Percentiles rank a stretch among this genome's conserved stretches.
These are phyloP conservation scores for Dissostichus mawsoni DNA, from an alignment of 2,113 vertebrate genomes.

Conservation along the genomic window DNA sequence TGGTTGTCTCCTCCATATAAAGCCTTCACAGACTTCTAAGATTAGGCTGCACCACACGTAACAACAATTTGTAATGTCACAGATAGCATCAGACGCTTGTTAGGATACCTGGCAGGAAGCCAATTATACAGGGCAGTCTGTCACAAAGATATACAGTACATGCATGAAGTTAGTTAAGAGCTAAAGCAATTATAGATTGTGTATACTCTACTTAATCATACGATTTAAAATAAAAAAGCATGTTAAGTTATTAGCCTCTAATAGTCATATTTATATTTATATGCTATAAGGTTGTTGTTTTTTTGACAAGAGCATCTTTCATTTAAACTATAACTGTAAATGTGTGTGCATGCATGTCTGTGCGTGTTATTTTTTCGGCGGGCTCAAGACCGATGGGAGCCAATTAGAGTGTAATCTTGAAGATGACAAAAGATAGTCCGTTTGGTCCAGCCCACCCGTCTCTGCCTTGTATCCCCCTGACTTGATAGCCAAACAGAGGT, in stretches of 20 bases:
- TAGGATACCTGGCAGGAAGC: constrained; percentile 12
- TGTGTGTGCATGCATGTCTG: background rate
- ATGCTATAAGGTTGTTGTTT: background rate
- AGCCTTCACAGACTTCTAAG: background rate
- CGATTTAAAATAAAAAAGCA: background rate
- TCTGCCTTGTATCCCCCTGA: constrained; percentile 52
- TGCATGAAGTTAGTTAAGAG: background rate
- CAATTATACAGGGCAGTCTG: constrained; percentile 17
- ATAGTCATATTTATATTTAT: background rate
- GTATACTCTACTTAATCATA: background rate
- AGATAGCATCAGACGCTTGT: background rate
- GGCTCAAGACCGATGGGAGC: constrained; percentile 72
- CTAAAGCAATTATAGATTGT: background rate
- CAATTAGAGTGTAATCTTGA: constrained; percentile 77
- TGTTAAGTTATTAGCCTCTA: constrained; percentile 3
- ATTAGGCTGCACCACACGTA: background rate
- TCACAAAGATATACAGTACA: constrained; percentile 5
- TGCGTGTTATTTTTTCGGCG: constrained; percentile 23
- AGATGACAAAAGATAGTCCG: constrained; percentile 76
- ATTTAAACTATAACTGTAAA: constrained; percentile 8
- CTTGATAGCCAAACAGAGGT: constrained; percentile 77
- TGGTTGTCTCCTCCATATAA: background rate
- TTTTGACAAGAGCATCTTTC: background rate
- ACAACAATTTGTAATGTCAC: background rate
- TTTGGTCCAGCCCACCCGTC: constrained; percentile 65